Percentiles rank a stretch among this genome's conserved stretches.
Evolutionary conservation across 64 coral and sea anemone genomes (phyloP).

Genomic region (Porites australiensis): DNA sequence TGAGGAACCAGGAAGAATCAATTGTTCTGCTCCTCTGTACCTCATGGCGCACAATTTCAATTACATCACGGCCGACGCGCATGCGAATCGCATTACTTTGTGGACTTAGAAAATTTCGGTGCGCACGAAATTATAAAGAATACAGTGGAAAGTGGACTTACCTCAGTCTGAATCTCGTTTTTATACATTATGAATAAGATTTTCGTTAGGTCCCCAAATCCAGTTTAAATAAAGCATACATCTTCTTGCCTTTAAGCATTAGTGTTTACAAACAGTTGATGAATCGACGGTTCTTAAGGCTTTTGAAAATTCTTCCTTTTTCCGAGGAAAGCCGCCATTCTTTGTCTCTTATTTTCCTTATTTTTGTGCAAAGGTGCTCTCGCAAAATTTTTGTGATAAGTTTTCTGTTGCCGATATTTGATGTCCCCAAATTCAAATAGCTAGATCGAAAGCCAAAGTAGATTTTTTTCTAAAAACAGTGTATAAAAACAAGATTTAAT

Average conservation of each 20-base stretch:
- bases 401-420: conserved; percentile 23
- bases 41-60: conserved; percentile 32
- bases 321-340: neutral
- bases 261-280: conserved; percentile 6
- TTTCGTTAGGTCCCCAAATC: neutral
- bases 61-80: conserved; percentile 28
- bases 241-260: neutral
- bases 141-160: conserved; percentile 30
- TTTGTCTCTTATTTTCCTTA: neutral
- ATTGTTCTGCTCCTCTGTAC: too few relatives aligned
- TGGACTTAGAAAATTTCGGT: conserved; percentile 33
- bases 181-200: neutral
- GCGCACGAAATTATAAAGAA: conserved; percentile 44
- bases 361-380: conserved; percentile 1
- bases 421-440: conserved; percentile 14
- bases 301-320: neutral
- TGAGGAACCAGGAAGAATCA: too few relatives aligned
- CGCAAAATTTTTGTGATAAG: neutral
- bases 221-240: neutral
- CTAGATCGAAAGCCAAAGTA: neutral
- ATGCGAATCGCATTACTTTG: conserved; percentile 8
- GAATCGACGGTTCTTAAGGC: neutral
- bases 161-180: neutral
- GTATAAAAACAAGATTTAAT: conserved; percentile 8
- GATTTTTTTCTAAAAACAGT: neutral